Evolutionary conservation across 2,113 vertebrate genomes (phyloP).

Genomic region (Eclectus roratus): DNA sequence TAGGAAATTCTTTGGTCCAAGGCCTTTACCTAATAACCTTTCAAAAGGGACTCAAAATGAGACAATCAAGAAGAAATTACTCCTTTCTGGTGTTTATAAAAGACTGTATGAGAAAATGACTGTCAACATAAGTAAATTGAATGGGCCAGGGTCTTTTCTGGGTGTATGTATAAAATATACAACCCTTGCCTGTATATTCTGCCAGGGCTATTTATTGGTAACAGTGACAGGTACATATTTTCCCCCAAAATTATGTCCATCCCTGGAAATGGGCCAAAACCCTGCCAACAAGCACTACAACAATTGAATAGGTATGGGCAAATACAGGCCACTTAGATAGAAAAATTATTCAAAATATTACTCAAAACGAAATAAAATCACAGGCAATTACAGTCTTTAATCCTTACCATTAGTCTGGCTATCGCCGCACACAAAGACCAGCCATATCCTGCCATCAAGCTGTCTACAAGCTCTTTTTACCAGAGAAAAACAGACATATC

Average conservation of each 20-base stretch:
- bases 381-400: background rate
- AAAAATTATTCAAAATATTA: background rate
- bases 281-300: background rate
- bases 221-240: background rate
- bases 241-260: background rate
- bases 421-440: constrained; percentile 5
- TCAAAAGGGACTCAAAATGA: background rate
- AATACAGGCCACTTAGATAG: background rate
- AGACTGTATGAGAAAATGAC: background rate
- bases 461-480: constrained; percentile 61
- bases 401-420: constrained; percentile 41
- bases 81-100: background rate
- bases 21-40: background rate
- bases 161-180: background rate
- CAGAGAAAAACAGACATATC: constrained; percentile 37
- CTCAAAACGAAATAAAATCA: constrained; percentile 28
- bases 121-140: background rate
- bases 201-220: background rate
- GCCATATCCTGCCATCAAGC: constrained; percentile 53
- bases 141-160: background rate
- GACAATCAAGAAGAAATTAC: background rate
- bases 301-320: background rate
- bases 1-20: background rate
- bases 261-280: background rate
- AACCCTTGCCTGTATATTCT: background rate